A percentile compares a stretch with the other conserved stretches of the same genome.
These are phyloP conservation scores for Branchinecta lindahli DNA, from an alignment of 1,140 invertebrate genomes.

Conservation along the genomic window DNA sequence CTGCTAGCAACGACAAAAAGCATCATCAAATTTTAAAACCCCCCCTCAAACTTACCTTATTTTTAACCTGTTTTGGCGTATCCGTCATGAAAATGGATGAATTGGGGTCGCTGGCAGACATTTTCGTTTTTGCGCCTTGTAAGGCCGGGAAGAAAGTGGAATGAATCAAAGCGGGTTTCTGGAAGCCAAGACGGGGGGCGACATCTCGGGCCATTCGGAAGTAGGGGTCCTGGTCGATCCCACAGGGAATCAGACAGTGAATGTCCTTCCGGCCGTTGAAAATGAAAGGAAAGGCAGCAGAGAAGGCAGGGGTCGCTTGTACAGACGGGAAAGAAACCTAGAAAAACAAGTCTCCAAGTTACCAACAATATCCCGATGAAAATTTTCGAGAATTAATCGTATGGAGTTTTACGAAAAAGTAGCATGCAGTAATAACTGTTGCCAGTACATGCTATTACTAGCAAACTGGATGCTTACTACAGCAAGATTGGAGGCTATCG, in stretches of 20 bases:
- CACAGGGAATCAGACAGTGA: conserved; percentile 90
- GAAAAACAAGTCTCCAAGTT: background rate
- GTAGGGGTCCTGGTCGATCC: conserved; percentile 99
- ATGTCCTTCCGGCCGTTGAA: conserved; percentile 64
- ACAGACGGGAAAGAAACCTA: conserved; percentile 63
- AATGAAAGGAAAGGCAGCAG: conserved; percentile 87
- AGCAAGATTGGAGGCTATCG: too few species aligned
- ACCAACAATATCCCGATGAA: too few species aligned
- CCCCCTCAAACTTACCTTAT: conserved; percentile 46
- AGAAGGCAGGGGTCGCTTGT: conserved; percentile 88
- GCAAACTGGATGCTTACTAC: too few species aligned
- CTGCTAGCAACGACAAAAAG: too few species aligned
- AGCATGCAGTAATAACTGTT: too few species aligned
- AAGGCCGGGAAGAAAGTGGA: conserved; percentile 89
- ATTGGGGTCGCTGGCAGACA: conserved; percentile 89
- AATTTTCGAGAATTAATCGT: too few species aligned
- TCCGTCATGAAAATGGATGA: conserved; percentile 91
- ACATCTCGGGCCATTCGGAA: conserved; percentile 97
- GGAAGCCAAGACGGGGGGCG: conserved; percentile 66
- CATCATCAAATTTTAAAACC: too few species aligned
- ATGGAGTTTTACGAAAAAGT: too few species aligned
- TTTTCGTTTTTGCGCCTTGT: conserved; percentile 92
- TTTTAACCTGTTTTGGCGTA: conserved; percentile 91
- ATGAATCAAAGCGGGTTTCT: conserved; percentile 88
- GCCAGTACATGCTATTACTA: too few species aligned